Evolutionary conservation across 2,888 invertebrate genomes (phyloP), one percentile per base, ranked within the genome.

Genomic region (Hirtodrosophila alboralis): DNA sequence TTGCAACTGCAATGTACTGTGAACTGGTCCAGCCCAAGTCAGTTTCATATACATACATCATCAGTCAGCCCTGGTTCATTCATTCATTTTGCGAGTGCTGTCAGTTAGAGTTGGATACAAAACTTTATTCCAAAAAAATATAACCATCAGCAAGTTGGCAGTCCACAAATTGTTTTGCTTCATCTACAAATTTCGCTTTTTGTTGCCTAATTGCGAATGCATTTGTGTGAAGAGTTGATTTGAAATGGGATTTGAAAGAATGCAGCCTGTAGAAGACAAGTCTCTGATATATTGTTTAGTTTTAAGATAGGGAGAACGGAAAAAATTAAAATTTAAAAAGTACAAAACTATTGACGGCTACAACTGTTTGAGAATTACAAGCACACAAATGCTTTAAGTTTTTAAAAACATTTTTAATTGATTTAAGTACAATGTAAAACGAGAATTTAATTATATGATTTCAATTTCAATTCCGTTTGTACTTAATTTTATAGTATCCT

Each of bases 201-300:
- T 36, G 40, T 53, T 72, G 44, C 37, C 41, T 56, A 67, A 67
- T 72, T 72, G 66, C 41, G 16, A 10, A 45, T 26, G 23, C 30
- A 16, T 16, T 6, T 28, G 34, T 34, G 31, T 41, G 9, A 13
- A 38, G 16, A 43, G 33, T 53, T 31, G 7, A 4, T 30, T 6
- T 14, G 8, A 16, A 33, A 48, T 27, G 4, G 23, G 26, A 14
- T 53, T 47, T 18, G 2, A 5, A 1, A 18, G 18, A 18, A 18
- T 18, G 18, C n/a, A n/a, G n/a, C n/a, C n/a, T n/a, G n/a, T n/a
- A n/a, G n/a, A n/a, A n/a, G n/a, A n/a, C n/a, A n/a, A n/a, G n/a
- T n/a, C n/a, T n/a, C n/a, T n/a, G n/a, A n/a, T n/a, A n/a, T n/a
- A n/a, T n/a, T n/a, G n/a, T n/a, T n/a, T n/a, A n/a, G n/a, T n/a